A percentile compares a stretch with the other conserved stretches of the same genome.
Conservation (phyloP, 2,888 invertebrate genomes). For the Phoronis australis region DNA sequence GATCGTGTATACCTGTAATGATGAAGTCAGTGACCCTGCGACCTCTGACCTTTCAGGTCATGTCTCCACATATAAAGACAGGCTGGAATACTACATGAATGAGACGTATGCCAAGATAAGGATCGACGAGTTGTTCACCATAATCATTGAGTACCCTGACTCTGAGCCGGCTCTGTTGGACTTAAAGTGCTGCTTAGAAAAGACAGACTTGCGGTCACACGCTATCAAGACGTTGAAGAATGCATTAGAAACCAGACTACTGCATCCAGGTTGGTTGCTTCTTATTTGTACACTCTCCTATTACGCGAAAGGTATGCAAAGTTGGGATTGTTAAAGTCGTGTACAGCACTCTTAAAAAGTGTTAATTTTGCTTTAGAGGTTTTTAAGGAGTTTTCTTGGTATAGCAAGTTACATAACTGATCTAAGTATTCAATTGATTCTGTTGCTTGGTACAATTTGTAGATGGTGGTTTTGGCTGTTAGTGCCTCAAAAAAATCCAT, state of each 20-base stretch:
- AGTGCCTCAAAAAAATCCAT: too few species aligned
- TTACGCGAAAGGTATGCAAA: too few species aligned
- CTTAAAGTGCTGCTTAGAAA: conserved; percentile 75
- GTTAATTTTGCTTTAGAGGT: too few species aligned
- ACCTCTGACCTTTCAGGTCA: not conserved
- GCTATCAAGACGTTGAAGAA: conserved; percentile 69
- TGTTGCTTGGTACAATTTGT: too few species aligned
- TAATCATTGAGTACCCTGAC: conserved; percentile 94
- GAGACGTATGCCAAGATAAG: conserved; percentile 82
- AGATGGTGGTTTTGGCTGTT: too few species aligned
- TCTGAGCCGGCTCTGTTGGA: conserved; percentile 90
- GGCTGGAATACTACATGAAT: conserved; percentile 72
- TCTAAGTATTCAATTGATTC: too few species aligned
- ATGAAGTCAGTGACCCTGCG: not conserved
- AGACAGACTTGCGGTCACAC: conserved; percentile 70
- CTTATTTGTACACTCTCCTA: too few species aligned
- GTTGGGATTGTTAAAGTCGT: not conserved
- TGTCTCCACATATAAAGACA: conserved; percentile 41
- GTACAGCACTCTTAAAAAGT: not conserved
- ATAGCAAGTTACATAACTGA: too few species aligned
- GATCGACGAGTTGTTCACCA: conserved; percentile 89
- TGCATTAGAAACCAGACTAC: conserved; percentile 76
- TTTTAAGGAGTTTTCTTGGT: too few species aligned
- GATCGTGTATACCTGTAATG: conserved; percentile 64
- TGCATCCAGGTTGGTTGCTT: conserved; percentile 69